Base-by-base conservation (phyloP, 2,888 invertebrate genomes). In the Lithophane leautieri region DNA sequence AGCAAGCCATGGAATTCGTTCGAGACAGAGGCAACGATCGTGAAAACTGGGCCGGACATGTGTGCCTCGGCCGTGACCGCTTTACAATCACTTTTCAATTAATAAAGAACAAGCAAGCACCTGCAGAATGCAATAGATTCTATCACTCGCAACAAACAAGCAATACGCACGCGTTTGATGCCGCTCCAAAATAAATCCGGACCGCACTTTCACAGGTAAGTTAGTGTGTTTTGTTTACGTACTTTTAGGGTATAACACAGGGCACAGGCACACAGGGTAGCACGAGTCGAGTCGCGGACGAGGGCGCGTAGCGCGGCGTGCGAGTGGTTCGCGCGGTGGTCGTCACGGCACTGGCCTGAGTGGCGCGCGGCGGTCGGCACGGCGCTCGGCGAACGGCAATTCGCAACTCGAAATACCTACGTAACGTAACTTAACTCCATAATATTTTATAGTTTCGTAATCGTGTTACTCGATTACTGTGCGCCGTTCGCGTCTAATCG, bases 41-140 rank as follows among this genome's bases (percentile, higher is more conserved):
- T 95, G 95, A 95, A 95, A 96, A 96, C 96, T 95, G 94, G 95
- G 94, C 95, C 96, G 96, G 96, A 95, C 96, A 95, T 95, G 93
- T 95, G 95, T 95, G 95, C 93, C 93, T 93, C 95, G 95, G 94
- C 96, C 96, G 94, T 96, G 96, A 94, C 96, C 96, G 94, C 93
- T 90, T 94, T 95, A 95, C 96, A 95, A 95, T 96, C 96, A 96
- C 96, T 96, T 96, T 96, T 96, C 95, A 95, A 95, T 95, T 95
- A 96, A 95, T 95, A 95, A 95, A 95, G 92, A 95, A 94, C 92
- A 90, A 91, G 90, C 92, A 89, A 94, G 94, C 96, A 96, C 96
- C 96, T 95, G 95, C 94, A 94, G 94, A 94, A 94, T 94, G 94
- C 94, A 94, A 94, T 93, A 93, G 93, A 94, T 93, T 93, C 94